A percentile compares a stretch with the other conserved stretches of the same genome.
phyloP scores from a whole-genome alignment of 1,140 invertebrate species.

The Atopsyche davidsoni region DNA sequence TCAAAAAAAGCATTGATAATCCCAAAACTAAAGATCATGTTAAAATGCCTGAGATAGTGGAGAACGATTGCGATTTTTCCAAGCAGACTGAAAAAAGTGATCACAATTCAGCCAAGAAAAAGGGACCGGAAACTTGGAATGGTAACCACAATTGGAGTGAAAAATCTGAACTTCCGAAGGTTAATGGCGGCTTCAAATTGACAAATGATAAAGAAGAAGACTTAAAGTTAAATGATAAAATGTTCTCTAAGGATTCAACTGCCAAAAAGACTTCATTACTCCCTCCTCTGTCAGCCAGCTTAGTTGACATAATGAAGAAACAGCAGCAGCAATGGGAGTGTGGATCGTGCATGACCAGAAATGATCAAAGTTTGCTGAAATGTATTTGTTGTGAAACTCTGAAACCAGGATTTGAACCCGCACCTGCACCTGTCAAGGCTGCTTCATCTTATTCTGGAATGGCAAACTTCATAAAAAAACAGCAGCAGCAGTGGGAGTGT shows the following conservation, averaged over 20 bases:
- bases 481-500: conserved; percentile 59
- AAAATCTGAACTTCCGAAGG: neutral
- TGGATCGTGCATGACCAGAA: conserved; percentile 57
- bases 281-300: too few relatives aligned
- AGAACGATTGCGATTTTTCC: conserved; percentile 4
- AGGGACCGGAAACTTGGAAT: conserved; percentile 8
- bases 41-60: neutral
- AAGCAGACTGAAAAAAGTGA: conserved; percentile 4
- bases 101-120: conserved; percentile 4
- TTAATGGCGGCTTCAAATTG: conserved; percentile 11
- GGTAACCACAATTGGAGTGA: conserved; percentile 7
- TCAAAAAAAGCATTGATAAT: neutral
- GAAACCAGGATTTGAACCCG: conserved; percentile 1
- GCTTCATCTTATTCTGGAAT: neutral
- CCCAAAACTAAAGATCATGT: neutral
- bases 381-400: conserved; percentile 58
- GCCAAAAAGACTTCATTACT: too few relatives aligned
- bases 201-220: neutral
- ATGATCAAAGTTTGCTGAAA: conserved; percentile 50
- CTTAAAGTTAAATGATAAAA: neutral
- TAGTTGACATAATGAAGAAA: conserved; percentile 9
- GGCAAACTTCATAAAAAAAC: conserved; percentile 32
- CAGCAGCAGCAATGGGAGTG: conserved; percentile 56
- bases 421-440: neutral
- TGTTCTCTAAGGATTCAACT: conserved; percentile 5